phyloP scores from a whole-genome alignment of 2,113 vertebrate genomes.

The Sula dactylatra region DNA sequence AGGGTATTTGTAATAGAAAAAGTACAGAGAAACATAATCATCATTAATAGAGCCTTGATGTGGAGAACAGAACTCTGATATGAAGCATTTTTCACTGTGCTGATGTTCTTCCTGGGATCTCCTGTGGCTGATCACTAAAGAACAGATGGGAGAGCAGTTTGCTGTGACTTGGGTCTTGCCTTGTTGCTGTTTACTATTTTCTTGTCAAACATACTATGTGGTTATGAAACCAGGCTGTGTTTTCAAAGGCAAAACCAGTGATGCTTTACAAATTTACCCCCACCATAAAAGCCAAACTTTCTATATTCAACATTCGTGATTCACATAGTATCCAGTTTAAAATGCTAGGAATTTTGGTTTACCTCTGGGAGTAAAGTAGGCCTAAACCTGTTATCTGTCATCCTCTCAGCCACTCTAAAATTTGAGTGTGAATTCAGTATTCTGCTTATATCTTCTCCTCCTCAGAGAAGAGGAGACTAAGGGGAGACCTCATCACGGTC shows the following conservation, averaged over 20 bases:
- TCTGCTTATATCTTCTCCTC: too few species aligned
- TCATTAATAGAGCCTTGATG: neutral
- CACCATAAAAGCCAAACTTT: neutral
- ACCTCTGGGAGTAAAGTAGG: neutral
- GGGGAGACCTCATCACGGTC: too few species aligned
- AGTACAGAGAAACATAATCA: neutral
- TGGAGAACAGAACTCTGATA: neutral
- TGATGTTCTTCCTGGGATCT: neutral
- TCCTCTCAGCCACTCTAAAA: fast-evolving
- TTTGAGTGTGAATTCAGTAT: neutral
- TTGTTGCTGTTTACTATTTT: neutral
- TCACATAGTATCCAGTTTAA: neutral
- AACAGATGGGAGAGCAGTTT: neutral
- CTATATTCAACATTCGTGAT: neutral
- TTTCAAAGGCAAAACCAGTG: neutral
- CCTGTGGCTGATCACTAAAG: neutral
- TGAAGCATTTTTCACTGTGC: neutral
- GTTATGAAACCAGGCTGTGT: neutral
- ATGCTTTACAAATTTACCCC: neutral
- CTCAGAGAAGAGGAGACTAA: too few species aligned
- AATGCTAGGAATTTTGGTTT: neutral
- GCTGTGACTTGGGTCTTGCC: neutral
- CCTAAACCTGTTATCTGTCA: neutral
- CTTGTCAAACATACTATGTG: neutral
- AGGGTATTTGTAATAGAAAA: neutral